Base-by-base conservation (phyloP, 2,113 vertebrate genomes). In the Talpa occidentalis region DNA sequence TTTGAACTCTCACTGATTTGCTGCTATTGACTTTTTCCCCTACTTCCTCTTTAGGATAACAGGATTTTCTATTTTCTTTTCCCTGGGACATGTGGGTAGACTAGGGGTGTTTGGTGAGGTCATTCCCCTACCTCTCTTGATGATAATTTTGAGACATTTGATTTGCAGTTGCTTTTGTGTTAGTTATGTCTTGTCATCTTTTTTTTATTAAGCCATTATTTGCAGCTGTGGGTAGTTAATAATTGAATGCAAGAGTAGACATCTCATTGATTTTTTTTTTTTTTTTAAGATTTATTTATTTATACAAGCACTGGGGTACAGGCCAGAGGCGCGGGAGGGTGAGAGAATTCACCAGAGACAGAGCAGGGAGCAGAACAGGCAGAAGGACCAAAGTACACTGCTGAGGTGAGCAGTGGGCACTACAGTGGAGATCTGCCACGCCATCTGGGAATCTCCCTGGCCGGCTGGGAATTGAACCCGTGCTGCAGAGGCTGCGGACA, bases 141-240 rank as follows among this genome's bases (percentile, higher is more conserved):
- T 62, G 40, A 79, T 94, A 47, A 60, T 95, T 87, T 78, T 88
- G 54, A 95, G 86, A 37, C 49, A 88, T 86, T 96, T 90, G 86
- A 86, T 78, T 91, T 94, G 69, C 3, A 88, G 30, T 72, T 79
- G 22, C 52, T 90, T 24, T 95, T 80, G 49, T 1, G 21, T 84
- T 92, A 74, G 32, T 90, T 90, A 56, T 74, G 54, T 56, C 26
- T 74, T 82, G 64, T 76, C 40, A n/a, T 26, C 74, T 69, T 37
- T 88, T 56, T 95, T 70, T 49, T 32, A 67, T 81, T 73, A 91
- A 94, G 89, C 54, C 19, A 2, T 88, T 77, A 17, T 88, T 94
- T 84, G 47, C 28, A 73, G 73, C 47, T 93, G 44, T 89, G 67
- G 72, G 94, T 82, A 81, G 92, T 84, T 95, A 92, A 92, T 95